phyloP scores from a whole-genome alignment of 2,888 invertebrate species.

The Beris morrisii region DNA sequence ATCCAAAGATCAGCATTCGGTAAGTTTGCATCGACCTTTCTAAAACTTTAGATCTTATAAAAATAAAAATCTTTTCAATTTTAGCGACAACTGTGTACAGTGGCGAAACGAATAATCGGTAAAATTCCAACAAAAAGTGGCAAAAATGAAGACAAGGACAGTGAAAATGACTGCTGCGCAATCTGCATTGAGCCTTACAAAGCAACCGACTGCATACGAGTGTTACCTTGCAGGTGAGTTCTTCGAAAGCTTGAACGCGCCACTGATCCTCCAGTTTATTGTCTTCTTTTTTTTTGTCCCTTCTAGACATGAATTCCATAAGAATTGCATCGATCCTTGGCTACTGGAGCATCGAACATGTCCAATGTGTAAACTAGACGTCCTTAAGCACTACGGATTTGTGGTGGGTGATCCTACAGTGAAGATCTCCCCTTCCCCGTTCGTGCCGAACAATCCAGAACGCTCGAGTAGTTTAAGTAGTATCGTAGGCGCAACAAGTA shows the following conservation, averaged over 20 bases:
- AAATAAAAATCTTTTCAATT: slow-evolving; percentile 49
- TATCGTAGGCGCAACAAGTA: slow-evolving; percentile 24
- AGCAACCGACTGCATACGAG: slow-evolving; percentile 80
- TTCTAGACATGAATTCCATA: slow-evolving; percentile 91
- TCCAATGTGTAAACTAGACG: slow-evolving; percentile 97
- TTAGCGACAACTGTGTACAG: slow-evolving; percentile 85
- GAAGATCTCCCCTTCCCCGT: slow-evolving; percentile 42
- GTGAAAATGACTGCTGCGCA: slow-evolving; percentile 89
- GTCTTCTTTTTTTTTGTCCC: not conserved
- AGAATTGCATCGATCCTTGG: slow-evolving; percentile 95
- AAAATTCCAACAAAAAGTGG: slow-evolving; percentile 90
- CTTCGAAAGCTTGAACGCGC: too few relatives aligned
- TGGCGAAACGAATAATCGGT: slow-evolving; percentile 90
- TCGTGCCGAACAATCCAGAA: slow-evolving; percentile 10
- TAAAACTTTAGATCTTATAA: not conserved
- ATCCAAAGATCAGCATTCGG: slow-evolving; percentile 90
- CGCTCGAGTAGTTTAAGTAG: slow-evolving; percentile 31
- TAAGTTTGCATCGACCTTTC: slow-evolving; percentile 56
- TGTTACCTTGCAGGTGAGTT: slow-evolving; percentile 87
- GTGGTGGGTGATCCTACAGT: slow-evolving; percentile 68
- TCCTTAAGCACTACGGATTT: slow-evolving; percentile 85
- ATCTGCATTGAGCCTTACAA: slow-evolving; percentile 94
- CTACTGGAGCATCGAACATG: slow-evolving; percentile 91
- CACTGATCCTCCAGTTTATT: too few relatives aligned
- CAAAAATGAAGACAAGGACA: slow-evolving; percentile 82